A percentile compares a stretch with the other conserved stretches of the same genome.
These are phyloP conservation scores for Pemphredon lugubris DNA, from an alignment of 2,888 invertebrate species.

Conservation along the genomic window DNA sequence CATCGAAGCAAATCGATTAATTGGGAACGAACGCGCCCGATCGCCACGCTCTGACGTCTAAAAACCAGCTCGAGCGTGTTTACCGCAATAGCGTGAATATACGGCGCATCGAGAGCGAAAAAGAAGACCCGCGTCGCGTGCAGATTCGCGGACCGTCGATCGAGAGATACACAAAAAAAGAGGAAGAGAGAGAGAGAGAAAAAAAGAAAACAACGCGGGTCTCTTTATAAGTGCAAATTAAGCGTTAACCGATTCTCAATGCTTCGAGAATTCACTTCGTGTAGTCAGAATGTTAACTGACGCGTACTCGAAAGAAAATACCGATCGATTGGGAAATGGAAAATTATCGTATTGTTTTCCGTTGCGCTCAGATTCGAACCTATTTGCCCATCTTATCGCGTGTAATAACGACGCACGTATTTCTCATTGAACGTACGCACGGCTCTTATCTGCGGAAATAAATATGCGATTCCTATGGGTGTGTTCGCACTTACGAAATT, in stretches of 20 bases:
- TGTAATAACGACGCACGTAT: too few relatives aligned
- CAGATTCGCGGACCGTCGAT: slow-evolving; percentile 12
- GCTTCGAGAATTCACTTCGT: neutral
- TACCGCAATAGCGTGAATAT: slow-evolving; percentile 47
- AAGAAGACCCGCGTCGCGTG: slow-evolving; percentile 10
- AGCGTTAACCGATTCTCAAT: neutral
- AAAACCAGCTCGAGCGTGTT: slow-evolving; percentile 59
- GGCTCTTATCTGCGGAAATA: too few relatives aligned
- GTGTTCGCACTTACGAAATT: slow-evolving; percentile 53
- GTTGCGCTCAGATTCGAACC: too few relatives aligned
- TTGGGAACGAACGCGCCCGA: slow-evolving; percentile 59
- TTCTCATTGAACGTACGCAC: too few relatives aligned
- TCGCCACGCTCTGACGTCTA: slow-evolving; percentile 59
- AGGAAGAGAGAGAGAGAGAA: too few relatives aligned
- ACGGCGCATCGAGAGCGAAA: slow-evolving; percentile 8
- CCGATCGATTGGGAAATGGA: too few relatives aligned
- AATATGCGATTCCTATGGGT: slow-evolving; percentile 42
- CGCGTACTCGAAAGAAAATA: too few relatives aligned
- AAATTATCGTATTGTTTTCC: too few relatives aligned
- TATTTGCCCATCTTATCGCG: too few relatives aligned
- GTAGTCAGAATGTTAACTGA: too few relatives aligned
- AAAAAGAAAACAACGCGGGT: too few relatives aligned
- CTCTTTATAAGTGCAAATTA: neutral
- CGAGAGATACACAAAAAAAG: neutral
- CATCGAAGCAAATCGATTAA: slow-evolving; percentile 70